Evolutionary conservation across 2,113 vertebrate species (phyloP), one percentile per base, ranked within the genome.

Genomic region (Pavo muticus): DNA sequence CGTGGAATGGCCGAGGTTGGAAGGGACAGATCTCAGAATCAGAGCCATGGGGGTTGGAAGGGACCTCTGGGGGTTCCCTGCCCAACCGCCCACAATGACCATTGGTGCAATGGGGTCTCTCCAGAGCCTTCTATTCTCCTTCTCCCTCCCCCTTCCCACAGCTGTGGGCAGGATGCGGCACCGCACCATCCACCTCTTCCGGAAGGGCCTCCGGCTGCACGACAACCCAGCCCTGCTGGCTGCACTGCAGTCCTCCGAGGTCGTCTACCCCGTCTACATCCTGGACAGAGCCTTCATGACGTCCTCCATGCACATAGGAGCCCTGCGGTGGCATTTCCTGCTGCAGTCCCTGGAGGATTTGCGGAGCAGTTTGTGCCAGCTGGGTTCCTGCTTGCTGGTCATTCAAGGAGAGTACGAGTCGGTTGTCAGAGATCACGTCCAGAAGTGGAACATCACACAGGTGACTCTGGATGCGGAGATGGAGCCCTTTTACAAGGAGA

Each of bases 121-220:
- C 27, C 27, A 15, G 52, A 54, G 15, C 54, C 17, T 32, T 32
- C 17, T 57, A 30, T 32, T 57, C 23, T 24, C 48, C 48, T 50
- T 47, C 52, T 54, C 52, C 42, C 8, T 79, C 42, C 37, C 21
- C 56, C 23, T 39, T 19, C 14, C 3, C 23, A 12, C 59, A 65
- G 82, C 4, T n/a, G 29, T 14, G 32, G 54, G 45, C 80, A 63
- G 20, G 44, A 97, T 97, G 97, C 23, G 44, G 2, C 95, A 96
- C 59, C 93, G 29, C 60, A 97, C 97, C 47, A 92, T 97, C 56
- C 97, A 98, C 30, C 95, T 98, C 14, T 98, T 98, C 80, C 92
- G 95, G 6, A 97, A 97, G 63, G 96, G 95, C 3, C 95, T 97
- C 44, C 88, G 96, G 32, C 97, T 97, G 29, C 97, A 97, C 0